Evolutionary conservation across 2,888 invertebrate genomes (phyloP).

Genomic region (Drosophila longiperda): DNA sequence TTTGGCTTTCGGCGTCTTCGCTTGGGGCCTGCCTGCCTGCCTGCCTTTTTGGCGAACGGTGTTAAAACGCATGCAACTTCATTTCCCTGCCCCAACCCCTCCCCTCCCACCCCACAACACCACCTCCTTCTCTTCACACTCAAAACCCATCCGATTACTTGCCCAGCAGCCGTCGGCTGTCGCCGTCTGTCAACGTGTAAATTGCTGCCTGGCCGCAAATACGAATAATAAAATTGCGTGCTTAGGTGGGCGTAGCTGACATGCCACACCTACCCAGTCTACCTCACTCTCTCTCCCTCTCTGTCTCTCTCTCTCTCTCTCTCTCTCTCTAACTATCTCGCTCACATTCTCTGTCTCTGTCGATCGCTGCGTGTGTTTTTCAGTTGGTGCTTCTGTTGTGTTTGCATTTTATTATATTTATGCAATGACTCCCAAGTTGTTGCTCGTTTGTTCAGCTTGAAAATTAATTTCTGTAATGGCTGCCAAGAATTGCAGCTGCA

Average conservation of each 20-base stretch:
- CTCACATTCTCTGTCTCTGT: slow-evolving; percentile 7
- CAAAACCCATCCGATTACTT: slow-evolving; percentile 3
- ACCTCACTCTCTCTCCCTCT: not conserved
- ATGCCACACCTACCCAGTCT: slow-evolving; percentile 69
- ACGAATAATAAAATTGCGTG: slow-evolving; percentile 67
- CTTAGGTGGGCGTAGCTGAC: slow-evolving; percentile 79
- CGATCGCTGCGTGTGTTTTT: slow-evolving; percentile 21
- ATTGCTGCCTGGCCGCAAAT: slow-evolving; percentile 70
- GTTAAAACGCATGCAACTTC: slow-evolving; percentile 78
- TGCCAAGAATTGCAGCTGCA: slow-evolving; percentile 77
- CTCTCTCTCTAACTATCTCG: slow-evolving; percentile 15
- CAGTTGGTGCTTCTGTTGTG: slow-evolving; percentile 49
- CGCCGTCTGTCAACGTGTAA: slow-evolving; percentile 77
- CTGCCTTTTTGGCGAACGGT: slow-evolving; percentile 67
- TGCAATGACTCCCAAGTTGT: slow-evolving; percentile 80
- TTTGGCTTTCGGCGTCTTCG: slow-evolving; percentile 68
- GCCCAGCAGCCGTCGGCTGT: slow-evolving; percentile 65
- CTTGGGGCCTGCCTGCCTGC: slow-evolving; percentile 43
- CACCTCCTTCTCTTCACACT: not conserved
- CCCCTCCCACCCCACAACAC: not conserved
- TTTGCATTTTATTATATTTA: slow-evolving; percentile 45
- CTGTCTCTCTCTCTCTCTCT: not conserved
- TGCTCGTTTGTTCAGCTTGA: slow-evolving; percentile 80
- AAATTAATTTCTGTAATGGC: slow-evolving; percentile 80
- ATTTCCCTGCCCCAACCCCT: not conserved